A percentile compares a stretch with the other conserved stretches of the same genome.
Conservation (phyloP, 2,888 invertebrate genomes). For the Amaurobius ferox region DNA sequence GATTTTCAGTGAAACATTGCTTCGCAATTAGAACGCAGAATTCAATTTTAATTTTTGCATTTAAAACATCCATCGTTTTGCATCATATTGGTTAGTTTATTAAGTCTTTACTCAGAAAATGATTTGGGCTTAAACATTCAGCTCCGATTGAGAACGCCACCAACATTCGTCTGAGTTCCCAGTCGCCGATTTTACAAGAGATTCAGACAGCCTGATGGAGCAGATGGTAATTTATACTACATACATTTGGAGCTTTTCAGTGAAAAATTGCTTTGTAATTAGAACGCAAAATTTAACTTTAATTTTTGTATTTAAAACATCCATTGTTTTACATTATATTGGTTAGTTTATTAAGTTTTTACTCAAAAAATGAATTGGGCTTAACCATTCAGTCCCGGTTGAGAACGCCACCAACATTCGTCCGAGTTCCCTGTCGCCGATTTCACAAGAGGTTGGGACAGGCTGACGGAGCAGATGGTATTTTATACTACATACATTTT, state of each 20-base stretch:
- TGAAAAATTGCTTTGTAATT: too few species aligned
- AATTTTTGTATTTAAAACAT: too few species aligned
- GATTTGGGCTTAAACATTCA: conserved; percentile 40
- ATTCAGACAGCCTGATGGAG: conserved; percentile 74
- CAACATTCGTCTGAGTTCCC: conserved; percentile 87
- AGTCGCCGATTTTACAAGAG: conserved; percentile 84
- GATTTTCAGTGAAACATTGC: too few species aligned
- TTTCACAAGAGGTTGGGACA: conserved; percentile 79
- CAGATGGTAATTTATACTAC: conserved; percentile 74
- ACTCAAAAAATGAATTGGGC: conserved; percentile 70
- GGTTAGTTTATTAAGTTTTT: too few species aligned
- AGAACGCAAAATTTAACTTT: too few species aligned
- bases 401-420: conserved; percentile 85
- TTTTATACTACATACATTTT: too few species aligned
- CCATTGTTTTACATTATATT: too few species aligned
- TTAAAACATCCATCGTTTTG: too few species aligned
- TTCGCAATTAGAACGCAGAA: too few species aligned
- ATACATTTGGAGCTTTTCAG: too few species aligned
- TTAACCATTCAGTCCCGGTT: conserved; percentile 41
- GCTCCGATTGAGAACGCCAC: conserved; percentile 80
- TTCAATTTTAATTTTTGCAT: too few species aligned
- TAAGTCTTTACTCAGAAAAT: conserved; percentile 70
- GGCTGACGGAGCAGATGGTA: conserved; percentile 75
- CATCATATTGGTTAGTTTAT: too few species aligned
- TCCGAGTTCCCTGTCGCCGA: conserved; percentile 87